Evolutionary conservation across 2,113 vertebrate genomes (phyloP), one percentile per base, ranked within the genome.

Genomic region (Sitta europaea): DNA sequence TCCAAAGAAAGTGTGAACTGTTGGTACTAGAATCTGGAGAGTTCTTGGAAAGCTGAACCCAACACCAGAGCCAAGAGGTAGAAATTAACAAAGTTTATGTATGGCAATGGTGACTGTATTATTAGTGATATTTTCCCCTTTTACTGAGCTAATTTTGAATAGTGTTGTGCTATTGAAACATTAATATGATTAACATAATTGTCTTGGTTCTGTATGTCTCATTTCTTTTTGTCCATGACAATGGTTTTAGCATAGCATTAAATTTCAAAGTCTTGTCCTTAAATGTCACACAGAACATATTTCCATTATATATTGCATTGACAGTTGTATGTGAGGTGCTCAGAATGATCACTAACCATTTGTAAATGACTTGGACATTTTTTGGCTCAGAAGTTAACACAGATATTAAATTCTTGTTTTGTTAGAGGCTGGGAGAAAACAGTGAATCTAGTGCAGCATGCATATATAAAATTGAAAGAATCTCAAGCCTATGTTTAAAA

Each of bases 151-250:
- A 43, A 48, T 36, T 86, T 75, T 71, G 12, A 6, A 31, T 22
- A n/a, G 3, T 40, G 15, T 33, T 65, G 5, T 61, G 16, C 6
- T 65, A 29, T 43, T 65, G 59, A 87, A 95, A 68, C 14, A 16
- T 47, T 36, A 42, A 28, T 24, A 12, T 36, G 11, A 55, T 63
- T 55, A 73, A 59, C 4, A 51, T 4, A 1, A 14, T n/a, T 31
- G 1, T n/a, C 20, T 50, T 61, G 2, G 4, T n/a, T 61, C 18
- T 31, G 2, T 28, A 9, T 6, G 20, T 33, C 40, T 3, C 0
- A 1, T 57, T 73, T 27, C 2, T 16, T 65, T 82, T 78, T 57
- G 11, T 6, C 4, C 2, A 22, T 61, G 16, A 20, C 4, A 67
- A 35, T 3, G 3, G 17, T 66, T 78, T 70, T 15, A 62, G 10